Evolutionary conservation across 2,797 vertebrate genomes (phyloP).

Genomic region (Somateria mollissima): DNA sequence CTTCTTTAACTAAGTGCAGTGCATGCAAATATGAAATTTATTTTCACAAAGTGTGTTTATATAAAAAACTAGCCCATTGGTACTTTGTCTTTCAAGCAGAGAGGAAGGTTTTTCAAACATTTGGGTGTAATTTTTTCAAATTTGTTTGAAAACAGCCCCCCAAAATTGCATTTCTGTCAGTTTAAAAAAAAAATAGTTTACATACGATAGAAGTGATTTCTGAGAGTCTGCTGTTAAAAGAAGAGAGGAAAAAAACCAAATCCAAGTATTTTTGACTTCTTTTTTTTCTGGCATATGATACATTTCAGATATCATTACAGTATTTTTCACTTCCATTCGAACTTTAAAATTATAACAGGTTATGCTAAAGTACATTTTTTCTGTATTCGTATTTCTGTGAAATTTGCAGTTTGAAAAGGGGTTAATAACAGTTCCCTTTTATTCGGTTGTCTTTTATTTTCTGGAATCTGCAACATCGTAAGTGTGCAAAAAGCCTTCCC

Average conservation of each 20-base stretch:
- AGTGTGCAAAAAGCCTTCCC: neutral
- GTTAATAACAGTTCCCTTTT: neutral
- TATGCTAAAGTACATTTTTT: neutral
- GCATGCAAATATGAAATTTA: neutral
- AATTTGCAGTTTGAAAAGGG: neutral
- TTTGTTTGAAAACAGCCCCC: neutral
- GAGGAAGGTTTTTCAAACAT: neutral
- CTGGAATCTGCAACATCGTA: neutral
- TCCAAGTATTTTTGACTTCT: neutral
- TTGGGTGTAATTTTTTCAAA: neutral
- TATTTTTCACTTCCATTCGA: neutral
- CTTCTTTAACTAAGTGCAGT: neutral
- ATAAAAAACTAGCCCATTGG: neutral
- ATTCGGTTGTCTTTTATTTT: neutral
- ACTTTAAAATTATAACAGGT: neutral
- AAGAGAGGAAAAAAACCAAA: neutral
- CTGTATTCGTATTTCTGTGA: neutral
- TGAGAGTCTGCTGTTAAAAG: neutral
- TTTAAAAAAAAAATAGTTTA: neutral
- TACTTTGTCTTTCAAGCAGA: neutral
- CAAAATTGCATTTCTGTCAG: neutral
- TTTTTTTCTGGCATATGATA: constrained; percentile 15
- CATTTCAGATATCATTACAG: neutral
- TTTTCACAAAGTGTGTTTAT: neutral
- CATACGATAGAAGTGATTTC: neutral